Evolutionary conservation across 2,113 vertebrate species (phyloP).

Genomic region (Menidia beryllina): DNA sequence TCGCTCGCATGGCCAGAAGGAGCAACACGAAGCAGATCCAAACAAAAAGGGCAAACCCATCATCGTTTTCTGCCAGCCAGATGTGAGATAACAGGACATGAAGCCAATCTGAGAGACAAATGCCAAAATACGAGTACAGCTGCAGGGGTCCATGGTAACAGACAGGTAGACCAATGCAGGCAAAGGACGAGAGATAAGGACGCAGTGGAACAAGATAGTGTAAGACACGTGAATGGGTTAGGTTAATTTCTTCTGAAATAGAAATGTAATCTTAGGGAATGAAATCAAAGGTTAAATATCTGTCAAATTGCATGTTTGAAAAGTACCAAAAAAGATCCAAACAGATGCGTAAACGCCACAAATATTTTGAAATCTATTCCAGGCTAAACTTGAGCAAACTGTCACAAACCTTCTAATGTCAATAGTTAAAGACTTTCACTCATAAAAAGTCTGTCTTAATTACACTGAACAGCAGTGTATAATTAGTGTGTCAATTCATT

Average conservation of each 20-base stretch:
- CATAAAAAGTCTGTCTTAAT: background rate
- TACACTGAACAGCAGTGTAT: slow-evolving; percentile 8
- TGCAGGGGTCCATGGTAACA: background rate
- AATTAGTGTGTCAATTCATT: slow-evolving; percentile 39
- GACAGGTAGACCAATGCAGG: background rate
- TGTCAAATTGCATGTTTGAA: no score
- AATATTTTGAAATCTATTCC: no score
- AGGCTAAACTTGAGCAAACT: background rate
- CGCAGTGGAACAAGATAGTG: background rate
- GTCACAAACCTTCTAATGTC: background rate
- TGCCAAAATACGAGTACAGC: background rate
- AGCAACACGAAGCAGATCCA: slow-evolving; percentile 31
- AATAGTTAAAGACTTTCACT: background rate
- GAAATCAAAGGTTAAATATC: no score
- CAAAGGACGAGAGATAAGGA: background rate
- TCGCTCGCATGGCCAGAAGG: slow-evolving; percentile 1
- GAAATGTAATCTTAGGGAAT: no score
- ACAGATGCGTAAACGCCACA: no score
- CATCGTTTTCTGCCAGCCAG: slow-evolving; percentile 36
- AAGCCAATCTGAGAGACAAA: slow-evolving; percentile 11
- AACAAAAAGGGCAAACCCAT: slow-evolving; percentile 37
- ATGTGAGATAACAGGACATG: slow-evolving; percentile 28
- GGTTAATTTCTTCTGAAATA: no score
- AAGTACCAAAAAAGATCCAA: no score
- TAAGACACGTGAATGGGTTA: background rate